Conservation (phyloP, 2,888 invertebrate species). For the Troides aeacus region DNA sequence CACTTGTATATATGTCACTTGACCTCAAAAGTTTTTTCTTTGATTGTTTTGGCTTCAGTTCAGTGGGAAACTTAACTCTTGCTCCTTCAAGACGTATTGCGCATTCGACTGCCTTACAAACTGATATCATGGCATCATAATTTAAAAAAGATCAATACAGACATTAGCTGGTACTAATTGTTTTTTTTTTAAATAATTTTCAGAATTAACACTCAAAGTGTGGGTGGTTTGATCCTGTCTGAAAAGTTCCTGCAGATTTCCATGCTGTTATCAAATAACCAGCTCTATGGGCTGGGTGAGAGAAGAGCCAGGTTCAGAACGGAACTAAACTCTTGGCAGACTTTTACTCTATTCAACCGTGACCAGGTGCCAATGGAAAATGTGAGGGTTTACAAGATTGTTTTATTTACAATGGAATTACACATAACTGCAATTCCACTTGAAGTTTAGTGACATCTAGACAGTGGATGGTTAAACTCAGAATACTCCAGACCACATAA, state of each 20-base stretch:
- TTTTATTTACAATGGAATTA: not conserved
- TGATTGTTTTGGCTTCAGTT: too few relatives aligned
- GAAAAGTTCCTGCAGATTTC: constrained; percentile 88
- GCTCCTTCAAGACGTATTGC: too few relatives aligned
- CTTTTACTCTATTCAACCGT: constrained; percentile 84
- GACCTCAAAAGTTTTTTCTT: too few relatives aligned
- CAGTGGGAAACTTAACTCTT: too few relatives aligned
- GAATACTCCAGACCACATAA: not conserved
- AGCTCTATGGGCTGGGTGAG: constrained; percentile 88
- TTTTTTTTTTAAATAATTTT: constrained; percentile 31
- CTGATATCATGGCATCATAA: too few relatives aligned
- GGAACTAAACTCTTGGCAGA: constrained; percentile 82
- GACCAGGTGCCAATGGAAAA: constrained; percentile 83
- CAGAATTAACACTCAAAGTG: constrained; percentile 84
- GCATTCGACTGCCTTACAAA: too few relatives aligned
- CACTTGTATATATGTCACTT: too few relatives aligned
- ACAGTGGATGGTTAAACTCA: not conserved
- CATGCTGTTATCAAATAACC: constrained; percentile 80
- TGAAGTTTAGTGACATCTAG: not conserved
- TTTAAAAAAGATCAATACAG: too few relatives aligned
- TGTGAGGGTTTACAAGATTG: constrained; percentile 61
- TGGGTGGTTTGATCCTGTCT: constrained; percentile 85
- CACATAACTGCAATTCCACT: too few relatives aligned
- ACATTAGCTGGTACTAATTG: too few relatives aligned
- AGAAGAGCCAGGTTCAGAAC: constrained; percentile 82